Conservation (phyloP, 2,888 invertebrate genomes). For the Troides helena region DNA sequence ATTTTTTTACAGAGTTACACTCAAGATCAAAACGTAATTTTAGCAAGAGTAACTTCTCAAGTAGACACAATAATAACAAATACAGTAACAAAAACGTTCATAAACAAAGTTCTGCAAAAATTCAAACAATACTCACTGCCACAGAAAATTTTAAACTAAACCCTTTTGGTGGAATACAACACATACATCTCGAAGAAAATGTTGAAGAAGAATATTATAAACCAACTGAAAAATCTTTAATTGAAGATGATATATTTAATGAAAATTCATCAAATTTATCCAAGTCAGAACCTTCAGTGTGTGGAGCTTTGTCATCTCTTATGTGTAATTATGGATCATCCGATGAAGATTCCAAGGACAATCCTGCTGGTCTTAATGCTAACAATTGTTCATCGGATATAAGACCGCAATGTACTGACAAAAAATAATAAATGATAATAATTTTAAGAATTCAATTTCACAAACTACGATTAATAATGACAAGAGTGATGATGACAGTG, state of each 20-base stretch:
- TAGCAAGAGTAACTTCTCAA: constrained; percentile 3
- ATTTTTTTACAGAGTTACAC: constrained; percentile 17
- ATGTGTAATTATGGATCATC: constrained; percentile 80
- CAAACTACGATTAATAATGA: constrained; percentile 5
- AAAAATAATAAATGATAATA: constrained; percentile 3
- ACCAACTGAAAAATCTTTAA: constrained; percentile 36
- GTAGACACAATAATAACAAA: constrained; percentile 7
- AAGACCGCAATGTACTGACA: constrained; percentile 8
- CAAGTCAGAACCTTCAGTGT: constrained; percentile 52
- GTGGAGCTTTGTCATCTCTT: constrained; percentile 78
- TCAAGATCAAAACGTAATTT: constrained; percentile 12
- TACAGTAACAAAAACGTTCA: constrained; percentile 11
- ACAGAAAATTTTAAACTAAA: constrained; percentile 49
- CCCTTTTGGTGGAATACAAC: constrained; percentile 74
- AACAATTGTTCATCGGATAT: constrained; percentile 26
- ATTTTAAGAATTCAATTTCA: not conserved
- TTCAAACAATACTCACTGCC: not conserved
- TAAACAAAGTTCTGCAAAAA: constrained; percentile 25
- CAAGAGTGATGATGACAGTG: constrained; percentile 63
- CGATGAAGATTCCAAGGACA: constrained; percentile 59
- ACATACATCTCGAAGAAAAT: constrained; percentile 47
- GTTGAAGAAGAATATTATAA: constrained; percentile 39
- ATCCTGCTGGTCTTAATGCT: constrained; percentile 8
- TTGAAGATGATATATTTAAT: constrained; percentile 63
- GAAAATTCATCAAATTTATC: constrained; percentile 19